phyloP scores from a whole-genome alignment of 1,140 invertebrate genomes.

The Triops cancriformis region DNA sequence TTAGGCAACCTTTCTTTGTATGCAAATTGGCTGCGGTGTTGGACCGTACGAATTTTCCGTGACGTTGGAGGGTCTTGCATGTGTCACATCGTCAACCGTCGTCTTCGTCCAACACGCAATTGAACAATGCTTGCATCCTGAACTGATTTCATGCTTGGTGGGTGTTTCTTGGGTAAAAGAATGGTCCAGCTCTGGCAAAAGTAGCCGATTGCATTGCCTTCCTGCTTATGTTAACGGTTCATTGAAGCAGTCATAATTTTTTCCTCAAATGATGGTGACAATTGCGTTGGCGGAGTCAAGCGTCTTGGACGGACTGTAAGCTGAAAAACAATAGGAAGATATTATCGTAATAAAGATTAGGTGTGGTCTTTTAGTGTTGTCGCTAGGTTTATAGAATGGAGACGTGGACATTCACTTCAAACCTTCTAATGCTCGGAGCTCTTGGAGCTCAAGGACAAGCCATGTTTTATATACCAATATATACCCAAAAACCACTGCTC shows the following conservation, averaged over 20 bases:
- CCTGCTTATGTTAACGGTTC: background rate
- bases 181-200: background rate
- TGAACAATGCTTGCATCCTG: background rate
- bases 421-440: background rate
- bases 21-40: background rate
- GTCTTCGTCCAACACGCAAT: background rate
- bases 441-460: background rate
- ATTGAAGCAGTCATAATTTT: too few species aligned
- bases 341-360: background rate
- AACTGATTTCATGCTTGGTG: background rate
- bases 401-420: background rate
- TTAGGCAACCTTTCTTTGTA: background rate
- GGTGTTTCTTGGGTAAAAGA: background rate
- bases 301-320: too few species aligned
- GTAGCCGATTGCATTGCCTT: background rate
- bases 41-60: background rate
- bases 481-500: background rate
- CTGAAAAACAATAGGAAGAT: background rate
- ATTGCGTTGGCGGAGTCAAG: too few species aligned
- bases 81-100: background rate
- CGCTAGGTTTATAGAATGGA: background rate
- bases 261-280: too few species aligned
- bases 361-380: background rate
- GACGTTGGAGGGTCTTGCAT: slow-evolving; percentile 6
- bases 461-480: slow-evolving; percentile 6